Base-by-base conservation (phyloP, 2,797 vertebrate genomes). In the Alca torda region DNA sequence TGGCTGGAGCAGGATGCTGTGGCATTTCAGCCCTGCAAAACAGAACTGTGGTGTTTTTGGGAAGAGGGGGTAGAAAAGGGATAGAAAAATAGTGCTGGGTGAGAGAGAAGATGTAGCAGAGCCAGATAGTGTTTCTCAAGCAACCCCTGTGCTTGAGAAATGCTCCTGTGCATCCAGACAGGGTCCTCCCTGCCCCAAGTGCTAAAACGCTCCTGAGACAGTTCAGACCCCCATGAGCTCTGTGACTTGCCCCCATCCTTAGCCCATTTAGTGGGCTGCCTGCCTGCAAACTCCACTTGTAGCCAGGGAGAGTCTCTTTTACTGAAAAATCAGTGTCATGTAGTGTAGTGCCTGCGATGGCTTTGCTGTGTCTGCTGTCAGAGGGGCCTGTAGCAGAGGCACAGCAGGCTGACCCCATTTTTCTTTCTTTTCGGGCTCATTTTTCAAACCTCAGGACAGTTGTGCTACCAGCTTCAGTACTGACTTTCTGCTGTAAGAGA, bases 361-460 rank as follows among this genome's bases (percentile, higher is more conserved):
- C 73, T 73, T 73, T 25, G 60, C 48, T 23, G 31, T 16, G 23
- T 16, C 46, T 60, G 65, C 46, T 26, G 26, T 35, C 53, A 9
- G 9, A 1, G 57, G 74, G n/a, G 20, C n/a, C 48, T 1, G 6
- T 10, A 13, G 25, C 4, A 0, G 37, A 16, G 57, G 18, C 72
- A 26, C 30, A 21, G 35, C 28, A 30, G 23, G 14, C 28, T 46
- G 45, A 59, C 10, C 20, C 37, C 11, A 2, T 24, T 69, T 43
- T 43, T 54, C 24, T 35, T 41, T 57, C 33, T 26, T 57, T 33
- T 30, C 6, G 10, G 50, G 16, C 28, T 80, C 13, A 25, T 60
- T 88, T 87, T 43, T 92, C 46, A 80, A 76, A 67, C 18, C 31
- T 61, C 23, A 30, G 43, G 37, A 15, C 57, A 18, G 33, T 57